These are phyloP conservation scores for Diceros bicornis DNA, from an alignment of 2,797 vertebrate species.

Conservation along the genomic window DNA sequence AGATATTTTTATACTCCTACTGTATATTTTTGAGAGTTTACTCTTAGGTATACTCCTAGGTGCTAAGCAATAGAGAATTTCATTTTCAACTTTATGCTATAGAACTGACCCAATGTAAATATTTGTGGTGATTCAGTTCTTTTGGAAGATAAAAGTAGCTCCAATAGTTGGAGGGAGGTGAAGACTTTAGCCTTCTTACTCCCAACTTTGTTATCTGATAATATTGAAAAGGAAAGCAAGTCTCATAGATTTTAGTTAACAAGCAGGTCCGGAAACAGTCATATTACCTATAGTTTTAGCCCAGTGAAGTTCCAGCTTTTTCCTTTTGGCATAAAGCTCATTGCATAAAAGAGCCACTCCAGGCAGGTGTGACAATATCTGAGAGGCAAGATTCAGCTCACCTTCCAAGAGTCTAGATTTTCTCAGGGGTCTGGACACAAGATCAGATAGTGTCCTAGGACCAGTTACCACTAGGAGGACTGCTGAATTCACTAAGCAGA, in stretches of 20 bases:
- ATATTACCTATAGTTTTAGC: not conserved
- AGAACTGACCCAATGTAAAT: not conserved
- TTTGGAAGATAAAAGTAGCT: not conserved
- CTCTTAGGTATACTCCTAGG: not conserved
- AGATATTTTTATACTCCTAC: not conserved
- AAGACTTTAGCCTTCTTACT: not conserved
- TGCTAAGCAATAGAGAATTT: not conserved
- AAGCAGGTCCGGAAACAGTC: not conserved
- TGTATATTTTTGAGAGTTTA: not conserved
- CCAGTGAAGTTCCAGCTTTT: not conserved
- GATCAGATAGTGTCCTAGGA: not conserved
- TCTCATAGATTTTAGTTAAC: not conserved
- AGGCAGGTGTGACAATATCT: not conserved
- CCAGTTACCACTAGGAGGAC: not conserved
- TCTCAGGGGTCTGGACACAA: not conserved
- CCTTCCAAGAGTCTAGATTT: not conserved
- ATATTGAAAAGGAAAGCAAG: not conserved
- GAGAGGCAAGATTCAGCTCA: not conserved
- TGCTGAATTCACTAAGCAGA: not conserved
- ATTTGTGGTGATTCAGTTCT: not conserved
- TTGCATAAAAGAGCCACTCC: not conserved
- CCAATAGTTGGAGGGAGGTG: not conserved
- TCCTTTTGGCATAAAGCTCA: not conserved
- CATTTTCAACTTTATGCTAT: not conserved
- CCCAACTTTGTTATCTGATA: not conserved